Evolutionary conservation across 2,113 vertebrate species (phyloP), one percentile per base, ranked within the genome.

Genomic region (Rallus limicola): DNA sequence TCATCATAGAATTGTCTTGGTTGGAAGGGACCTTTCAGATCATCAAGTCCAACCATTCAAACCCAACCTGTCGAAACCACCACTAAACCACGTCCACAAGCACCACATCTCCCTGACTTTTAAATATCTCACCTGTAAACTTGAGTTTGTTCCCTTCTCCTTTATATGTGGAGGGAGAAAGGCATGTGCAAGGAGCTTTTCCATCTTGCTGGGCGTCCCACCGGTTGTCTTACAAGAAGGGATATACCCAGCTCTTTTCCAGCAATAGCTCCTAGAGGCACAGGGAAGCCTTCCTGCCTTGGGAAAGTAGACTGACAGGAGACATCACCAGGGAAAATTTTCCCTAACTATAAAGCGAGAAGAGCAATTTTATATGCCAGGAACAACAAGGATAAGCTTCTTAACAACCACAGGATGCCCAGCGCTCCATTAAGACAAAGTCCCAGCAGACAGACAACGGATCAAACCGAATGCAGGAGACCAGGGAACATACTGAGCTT

Each of bases 321-420:
- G 40, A 26, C 1, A 5, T 2, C 14, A 5, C 33, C 64, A 14
- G 56, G 82, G 91, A 79, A 36, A 56, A 69, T 40, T 23, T 64
- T 38, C 58, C 62, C 77, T 86, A 31, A 69, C 72, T 71, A 15
- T 40, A 16, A 82, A 81, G 77, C 0, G 0, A 62, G 63, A 53
- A 74, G 56, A 83, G 28, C 2, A 4, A 31, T 50, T 82, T 87
- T 67, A n/a, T 17, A 25, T 3, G 19, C 44, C 86, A 84, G 52
- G 60, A 91, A 72, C 76, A 92, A 74, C 72, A 46, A 52, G 86
- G 77, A 87, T 62, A 79, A 96, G 44, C 62, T 93, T n/a, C 89
- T 76, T 44, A 75, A n/a, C 65, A 78, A 53, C 77, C 5, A 29
- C 14, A 50, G 59, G 58, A 48, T 13, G 58, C 46, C 65, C 80